A percentile compares a stretch with the other conserved stretches of the same genome.
Conservation (phyloP, 2,888 invertebrate genomes). For the Ophion obscuratus region DNA sequence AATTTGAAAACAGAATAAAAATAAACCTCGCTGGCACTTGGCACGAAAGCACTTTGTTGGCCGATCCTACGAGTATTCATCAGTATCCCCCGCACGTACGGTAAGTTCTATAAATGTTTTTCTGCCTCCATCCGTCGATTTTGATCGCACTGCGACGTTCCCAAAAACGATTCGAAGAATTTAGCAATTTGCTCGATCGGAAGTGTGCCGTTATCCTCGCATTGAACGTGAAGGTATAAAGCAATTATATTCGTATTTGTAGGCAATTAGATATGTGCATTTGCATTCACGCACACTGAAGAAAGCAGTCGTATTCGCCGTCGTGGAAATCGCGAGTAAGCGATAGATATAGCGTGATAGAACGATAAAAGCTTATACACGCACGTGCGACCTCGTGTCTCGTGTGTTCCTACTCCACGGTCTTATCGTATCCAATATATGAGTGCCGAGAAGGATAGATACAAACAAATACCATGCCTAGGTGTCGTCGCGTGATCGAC, state of each 20-base stretch:
- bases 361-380: background rate
- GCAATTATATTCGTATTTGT: background rate
- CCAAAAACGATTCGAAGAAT: too few relatives aligned
- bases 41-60: too few relatives aligned
- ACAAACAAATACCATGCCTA: background rate
- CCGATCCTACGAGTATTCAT: too few relatives aligned
- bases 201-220: background rate
- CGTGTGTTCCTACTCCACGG: slow-evolving; percentile 7
- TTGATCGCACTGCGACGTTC: too few relatives aligned
- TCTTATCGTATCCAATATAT: slow-evolving; percentile 17
- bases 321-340: slow-evolving; percentile 15
- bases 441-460: background rate
- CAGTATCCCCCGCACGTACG: too few relatives aligned
- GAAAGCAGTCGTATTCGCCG: background rate
- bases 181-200: too few relatives aligned
- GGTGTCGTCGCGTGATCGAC: slow-evolving; percentile 26
- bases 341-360: background rate
- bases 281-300: background rate
- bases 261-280: background rate
- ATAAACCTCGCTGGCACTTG: too few relatives aligned
- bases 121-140: too few relatives aligned
- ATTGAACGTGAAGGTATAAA: background rate
- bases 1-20: too few relatives aligned
- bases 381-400: slow-evolving; percentile 15
- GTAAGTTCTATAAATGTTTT: too few relatives aligned